Evolutionary conservation across 1,140 invertebrate species (phyloP).

Genomic region (Anthonomus grandis): DNA sequence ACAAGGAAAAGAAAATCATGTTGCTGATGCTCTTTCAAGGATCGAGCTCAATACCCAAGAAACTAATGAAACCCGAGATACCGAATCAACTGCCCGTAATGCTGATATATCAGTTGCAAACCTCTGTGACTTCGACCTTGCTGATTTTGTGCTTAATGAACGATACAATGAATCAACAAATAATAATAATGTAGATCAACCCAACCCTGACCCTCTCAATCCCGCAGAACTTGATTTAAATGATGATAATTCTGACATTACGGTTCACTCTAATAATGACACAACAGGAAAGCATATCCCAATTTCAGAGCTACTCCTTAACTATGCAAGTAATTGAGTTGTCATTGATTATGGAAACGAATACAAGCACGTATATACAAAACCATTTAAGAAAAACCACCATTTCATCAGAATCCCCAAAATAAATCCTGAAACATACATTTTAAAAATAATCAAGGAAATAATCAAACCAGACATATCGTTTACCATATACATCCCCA

Average conservation of each 20-base stretch:
- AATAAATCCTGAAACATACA: not conserved
- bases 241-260: not conserved
- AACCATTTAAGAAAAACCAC: constrained; percentile 1
- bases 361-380: not conserved
- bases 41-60: constrained; percentile 6
- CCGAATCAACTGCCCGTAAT: not conserved
- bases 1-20: not conserved
- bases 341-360: not conserved
- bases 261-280: not conserved
- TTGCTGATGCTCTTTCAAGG: not conserved
- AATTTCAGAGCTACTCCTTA: not conserved
- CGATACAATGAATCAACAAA: not conserved
- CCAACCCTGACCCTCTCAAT: no score
- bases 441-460: constrained; percentile 3
- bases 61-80: constrained; percentile 4
- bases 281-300: not conserved
- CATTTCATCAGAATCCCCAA: not conserved
- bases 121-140: not conserved
- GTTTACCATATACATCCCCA: constrained; percentile 1
- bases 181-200: no score
- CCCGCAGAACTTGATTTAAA: no score
- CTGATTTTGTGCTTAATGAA: not conserved
- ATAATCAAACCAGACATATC: not conserved
- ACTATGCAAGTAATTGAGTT: constrained; percentile 4
- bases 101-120: not conserved